These are phyloP conservation scores for Ophioninae sp. DNA, from an alignment of 2,888 invertebrate species.

Conservation along the genomic window DNA sequence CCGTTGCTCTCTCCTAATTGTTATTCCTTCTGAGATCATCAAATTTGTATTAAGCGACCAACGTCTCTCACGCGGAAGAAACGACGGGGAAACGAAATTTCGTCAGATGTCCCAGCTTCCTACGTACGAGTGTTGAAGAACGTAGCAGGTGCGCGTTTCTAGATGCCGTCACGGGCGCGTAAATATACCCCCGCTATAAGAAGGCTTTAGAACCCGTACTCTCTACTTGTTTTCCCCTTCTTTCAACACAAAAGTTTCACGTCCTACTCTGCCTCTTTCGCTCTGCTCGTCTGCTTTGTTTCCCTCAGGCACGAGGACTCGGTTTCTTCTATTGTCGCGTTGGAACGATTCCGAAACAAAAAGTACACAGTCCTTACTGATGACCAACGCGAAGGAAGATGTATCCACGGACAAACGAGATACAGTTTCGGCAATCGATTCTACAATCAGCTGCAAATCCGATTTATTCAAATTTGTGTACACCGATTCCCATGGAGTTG, in stretches of 20 bases:
- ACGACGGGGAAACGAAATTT: conserved; percentile 2
- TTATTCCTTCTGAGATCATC: not conserved
- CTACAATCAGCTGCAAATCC: not conserved
- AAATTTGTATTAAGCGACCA: not conserved
- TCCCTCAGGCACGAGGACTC: not conserved
- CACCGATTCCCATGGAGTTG: conserved; percentile 22
- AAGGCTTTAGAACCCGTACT: not conserved
- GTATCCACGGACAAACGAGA: not conserved
- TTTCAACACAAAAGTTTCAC: conserved; percentile 13
- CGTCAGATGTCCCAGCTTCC: conserved; percentile 15
- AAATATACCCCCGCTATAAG: conserved; percentile 20
- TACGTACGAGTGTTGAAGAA: conserved; percentile 4
- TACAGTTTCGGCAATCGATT: not conserved
- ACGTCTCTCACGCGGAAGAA: not conserved
- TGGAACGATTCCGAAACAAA: not conserved
- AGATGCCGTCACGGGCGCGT: not conserved
- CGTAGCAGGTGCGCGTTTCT: conserved; percentile 21
- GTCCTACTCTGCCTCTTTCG: not conserved
- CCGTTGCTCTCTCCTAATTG: not conserved
- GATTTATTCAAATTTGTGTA: conserved; percentile 8
- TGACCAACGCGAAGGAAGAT: not conserved
- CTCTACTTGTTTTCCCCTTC: conserved; percentile 2
- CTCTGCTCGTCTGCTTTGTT: not conserved
- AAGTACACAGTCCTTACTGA: not conserved
- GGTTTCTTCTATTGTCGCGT: not conserved